Base-by-base conservation (phyloP, 2,888 invertebrate species). In the Pheosia tremula region DNA sequence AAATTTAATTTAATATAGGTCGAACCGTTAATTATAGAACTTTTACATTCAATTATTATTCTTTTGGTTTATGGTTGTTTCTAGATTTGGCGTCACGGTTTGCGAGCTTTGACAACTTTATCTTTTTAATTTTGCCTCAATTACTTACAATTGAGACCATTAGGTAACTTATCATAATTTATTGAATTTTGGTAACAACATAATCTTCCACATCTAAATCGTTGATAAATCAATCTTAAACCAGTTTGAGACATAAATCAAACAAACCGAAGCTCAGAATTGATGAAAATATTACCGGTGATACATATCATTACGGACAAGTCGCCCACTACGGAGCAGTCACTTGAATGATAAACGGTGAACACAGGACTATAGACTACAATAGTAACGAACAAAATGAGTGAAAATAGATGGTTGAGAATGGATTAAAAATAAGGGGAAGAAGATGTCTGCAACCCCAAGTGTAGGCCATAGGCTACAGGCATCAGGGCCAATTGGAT, bases 1-100 rank as follows among this genome's bases (percentile, higher is more conserved):
- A 73, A 77, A 80, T 79, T 64, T 78, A 78, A 81, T 80, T 80
- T 68, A 74, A 82, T 83, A 78, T 80, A 60, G 57, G 64, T 47
- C 63, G 62, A 80, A 82, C 84, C 85, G 86, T 86, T 86, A 74
- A 66, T 62, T 67, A n/a, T 6, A 24, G 50, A 50, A 24, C 9
- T 50, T 50, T 24, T 50, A 50, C 24, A 24, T 50, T 7, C 5
- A 0, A 8, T 50, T 50, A 13, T 50, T n/a, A n/a, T 13, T 24
- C 49, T 47, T 47, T 47, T 47, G 4, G 8, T n/a, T 47, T n/a
- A 47, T 11, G 9, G 47, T 4, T 47, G 47, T 47, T 10, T n/a
- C 10, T 10, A 47, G 6, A 11, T 47, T 50, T 24, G 49, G 13
- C 3, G n/a, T 13, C 13, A 50, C 13, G 13, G 49, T 13, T 13